phyloP scores from a whole-genome alignment of 2,113 vertebrate species.

The Ageneiosus marmoratus region DNA sequence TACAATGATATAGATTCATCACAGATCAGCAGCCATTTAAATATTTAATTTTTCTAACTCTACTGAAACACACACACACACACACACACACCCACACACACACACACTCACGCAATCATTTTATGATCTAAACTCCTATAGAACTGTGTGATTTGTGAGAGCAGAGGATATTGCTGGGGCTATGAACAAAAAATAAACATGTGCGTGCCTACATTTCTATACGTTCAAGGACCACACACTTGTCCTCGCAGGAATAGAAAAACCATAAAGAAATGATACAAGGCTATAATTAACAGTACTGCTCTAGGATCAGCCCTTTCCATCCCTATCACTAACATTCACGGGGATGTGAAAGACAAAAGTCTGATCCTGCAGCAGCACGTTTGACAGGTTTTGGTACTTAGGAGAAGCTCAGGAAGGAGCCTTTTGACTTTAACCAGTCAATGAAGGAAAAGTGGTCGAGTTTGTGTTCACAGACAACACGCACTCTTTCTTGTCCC shows the following conservation, averaged over 20 bases:
- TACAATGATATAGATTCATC: constrained; percentile 33
- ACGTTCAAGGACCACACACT: background rate
- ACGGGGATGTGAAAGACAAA: constrained; percentile 3
- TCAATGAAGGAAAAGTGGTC: background rate
- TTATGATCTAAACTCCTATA: constrained; percentile 24
- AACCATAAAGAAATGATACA: background rate
- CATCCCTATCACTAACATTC: constrained; percentile 21
- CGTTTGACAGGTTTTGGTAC: background rate
- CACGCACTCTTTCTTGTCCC: background rate
- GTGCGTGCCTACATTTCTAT: background rate
- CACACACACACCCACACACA: constrained; percentile 10
- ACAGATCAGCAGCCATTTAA: constrained; percentile 45
- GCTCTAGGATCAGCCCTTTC: constrained; percentile 32
- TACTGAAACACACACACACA: constrained; percentile 32
- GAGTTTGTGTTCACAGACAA: background rate
- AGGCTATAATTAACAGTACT: background rate
- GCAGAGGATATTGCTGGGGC: background rate
- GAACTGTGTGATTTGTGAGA: constrained; percentile 9
- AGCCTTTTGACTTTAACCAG: background rate
- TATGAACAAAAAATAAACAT: background rate
- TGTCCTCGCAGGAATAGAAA: background rate
- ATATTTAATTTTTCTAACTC: constrained; percentile 30
- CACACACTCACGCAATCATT: constrained; percentile 22
- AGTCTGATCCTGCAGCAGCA: constrained; percentile 25
- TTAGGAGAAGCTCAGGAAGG: background rate